Percentiles rank a stretch among this genome's conserved stretches.
These are phyloP conservation scores for Cotesia congregata DNA, from an alignment of 2,888 invertebrate species.

Conservation along the genomic window DNA sequence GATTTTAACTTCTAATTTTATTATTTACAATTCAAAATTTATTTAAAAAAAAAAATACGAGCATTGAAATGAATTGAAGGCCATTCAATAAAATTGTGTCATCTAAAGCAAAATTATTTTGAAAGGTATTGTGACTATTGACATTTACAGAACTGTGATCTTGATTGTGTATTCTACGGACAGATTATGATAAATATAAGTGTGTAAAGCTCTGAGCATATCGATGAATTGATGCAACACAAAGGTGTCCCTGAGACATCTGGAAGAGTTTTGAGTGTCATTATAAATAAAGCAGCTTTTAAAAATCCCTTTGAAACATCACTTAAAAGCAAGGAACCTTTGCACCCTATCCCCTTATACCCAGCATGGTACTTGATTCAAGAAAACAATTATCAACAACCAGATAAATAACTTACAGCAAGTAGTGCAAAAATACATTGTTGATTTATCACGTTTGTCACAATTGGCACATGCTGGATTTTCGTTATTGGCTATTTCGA, in stretches of 20 bases:
- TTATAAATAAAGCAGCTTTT: not conserved
- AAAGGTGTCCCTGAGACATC: not conserved
- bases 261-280: not conserved
- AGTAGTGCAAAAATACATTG: constrained; percentile 85
- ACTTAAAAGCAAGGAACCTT: not conserved
- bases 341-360: not conserved
- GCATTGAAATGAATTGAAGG: no score
- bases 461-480: constrained; percentile 84
- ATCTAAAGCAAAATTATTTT: no score
- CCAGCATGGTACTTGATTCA: not conserved
- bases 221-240: not conserved
- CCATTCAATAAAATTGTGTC: no score
- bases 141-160: no score
- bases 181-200: not conserved
- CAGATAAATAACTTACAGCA: constrained; percentile 72
- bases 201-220: not conserved
- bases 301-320: not conserved
- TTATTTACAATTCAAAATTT: no score
- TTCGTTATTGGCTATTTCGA: constrained; percentile 80
- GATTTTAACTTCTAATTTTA: no score
- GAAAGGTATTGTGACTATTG: no score
- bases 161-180: not conserved
- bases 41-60: no score
- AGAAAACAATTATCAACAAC: not conserved
- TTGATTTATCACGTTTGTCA: constrained; percentile 78